phyloP scores from a whole-genome alignment of 2,888 invertebrate species.

The Rugalucina vietnamica region DNA sequence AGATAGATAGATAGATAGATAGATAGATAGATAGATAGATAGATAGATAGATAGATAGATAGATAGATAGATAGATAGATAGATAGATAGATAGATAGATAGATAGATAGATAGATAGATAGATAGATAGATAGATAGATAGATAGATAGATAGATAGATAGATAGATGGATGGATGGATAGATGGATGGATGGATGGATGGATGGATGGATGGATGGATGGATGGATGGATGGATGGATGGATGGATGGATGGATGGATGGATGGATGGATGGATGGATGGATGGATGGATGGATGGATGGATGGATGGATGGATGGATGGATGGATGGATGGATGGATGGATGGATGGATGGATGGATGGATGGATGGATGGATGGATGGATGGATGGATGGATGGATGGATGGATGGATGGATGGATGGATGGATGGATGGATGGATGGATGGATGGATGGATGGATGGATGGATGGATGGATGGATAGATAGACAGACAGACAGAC shows the following conservation, averaged over 20 bases:
- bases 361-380: slow-evolving; percentile 4
- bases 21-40: no score
- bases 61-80: no score
- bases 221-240: slow-evolving; percentile 4
- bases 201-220: slow-evolving; percentile 4
- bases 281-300: slow-evolving; percentile 4
- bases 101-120: neutral
- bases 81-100: no score
- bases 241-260: slow-evolving; percentile 4
- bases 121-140: slow-evolving; percentile 4
- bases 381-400: slow-evolving; percentile 4
- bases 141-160: slow-evolving; percentile 4
- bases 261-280: slow-evolving; percentile 4
- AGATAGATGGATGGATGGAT: slow-evolving; percentile 4
- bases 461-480: slow-evolving; percentile 1
- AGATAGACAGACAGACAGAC: no score
- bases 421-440: slow-evolving; percentile 4
- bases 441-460: slow-evolving; percentile 4
- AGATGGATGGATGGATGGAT: slow-evolving; percentile 4
- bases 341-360: slow-evolving; percentile 4
- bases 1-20: no score
- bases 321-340: slow-evolving; percentile 4
- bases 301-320: slow-evolving; percentile 4
- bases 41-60: no score
- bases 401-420: slow-evolving; percentile 4